These are phyloP conservation scores for Ormyrus labotus DNA, from an alignment of 2,888 invertebrate genomes.

Conservation along the genomic window DNA sequence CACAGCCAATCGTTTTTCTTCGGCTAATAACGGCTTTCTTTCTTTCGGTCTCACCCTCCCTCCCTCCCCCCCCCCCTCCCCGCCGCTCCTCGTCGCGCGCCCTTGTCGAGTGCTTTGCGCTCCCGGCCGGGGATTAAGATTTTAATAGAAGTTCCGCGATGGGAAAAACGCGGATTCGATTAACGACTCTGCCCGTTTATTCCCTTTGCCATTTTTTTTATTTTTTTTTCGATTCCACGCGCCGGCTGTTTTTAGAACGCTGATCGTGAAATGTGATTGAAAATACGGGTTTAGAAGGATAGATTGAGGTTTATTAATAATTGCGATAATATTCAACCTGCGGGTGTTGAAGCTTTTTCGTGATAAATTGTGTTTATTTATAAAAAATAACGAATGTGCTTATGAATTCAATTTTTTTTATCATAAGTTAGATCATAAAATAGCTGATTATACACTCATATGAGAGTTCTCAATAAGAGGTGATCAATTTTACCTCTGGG, in stretches of 20 bases:
- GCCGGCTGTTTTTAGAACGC: background rate
- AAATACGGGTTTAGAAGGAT: too few relatives aligned
- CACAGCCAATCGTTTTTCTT: slow-evolving; percentile 25
- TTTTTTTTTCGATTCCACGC: background rate
- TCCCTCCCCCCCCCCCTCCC: background rate
- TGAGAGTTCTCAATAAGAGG: too few relatives aligned
- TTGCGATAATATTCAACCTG: too few relatives aligned
- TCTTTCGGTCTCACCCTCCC: background rate
- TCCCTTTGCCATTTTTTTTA: background rate
- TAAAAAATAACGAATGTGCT: too few relatives aligned
- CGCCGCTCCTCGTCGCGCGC: background rate
- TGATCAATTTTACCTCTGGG: too few relatives aligned
- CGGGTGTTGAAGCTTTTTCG: too few relatives aligned
- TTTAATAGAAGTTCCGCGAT: slow-evolving; percentile 26
- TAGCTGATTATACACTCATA: too few relatives aligned
- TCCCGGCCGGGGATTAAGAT: slow-evolving; percentile 4
- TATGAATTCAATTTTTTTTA: too few relatives aligned
- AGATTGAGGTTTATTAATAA: too few relatives aligned
- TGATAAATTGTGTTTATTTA: too few relatives aligned
- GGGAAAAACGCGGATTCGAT: slow-evolving; percentile 32
- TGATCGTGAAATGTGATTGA: too few relatives aligned
- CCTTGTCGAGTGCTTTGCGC: background rate
- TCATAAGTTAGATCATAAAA: too few relatives aligned
- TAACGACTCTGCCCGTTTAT: background rate
- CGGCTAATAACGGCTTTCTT: slow-evolving; percentile 18